phyloP scores from a whole-genome alignment of 2,113 vertebrate species.

The Caracal caracal region DNA sequence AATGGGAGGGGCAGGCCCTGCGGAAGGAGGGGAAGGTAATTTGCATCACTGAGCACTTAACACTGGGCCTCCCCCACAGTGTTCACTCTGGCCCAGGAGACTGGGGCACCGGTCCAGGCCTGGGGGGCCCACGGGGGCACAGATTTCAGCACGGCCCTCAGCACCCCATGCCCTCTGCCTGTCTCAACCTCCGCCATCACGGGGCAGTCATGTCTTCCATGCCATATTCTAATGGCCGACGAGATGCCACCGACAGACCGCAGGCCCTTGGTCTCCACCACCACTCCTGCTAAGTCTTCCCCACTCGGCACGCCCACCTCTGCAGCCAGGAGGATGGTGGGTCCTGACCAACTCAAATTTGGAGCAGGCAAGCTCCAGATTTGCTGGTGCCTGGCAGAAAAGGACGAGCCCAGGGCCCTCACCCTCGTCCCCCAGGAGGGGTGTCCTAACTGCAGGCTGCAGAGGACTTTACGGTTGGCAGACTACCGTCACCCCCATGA shows the following conservation, averaged over 20 bases:
- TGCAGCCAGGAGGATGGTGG: no score
- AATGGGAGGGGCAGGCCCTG: background rate
- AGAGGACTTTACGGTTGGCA: background rate
- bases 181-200: background rate
- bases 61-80: background rate
- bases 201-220: no score
- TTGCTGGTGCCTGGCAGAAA: background rate
- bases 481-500: background rate
- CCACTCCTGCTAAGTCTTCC: accelerated
- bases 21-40: background rate
- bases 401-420: background rate
- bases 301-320: background rate
- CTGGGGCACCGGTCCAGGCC: accelerated
- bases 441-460: no score
- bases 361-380: background rate
- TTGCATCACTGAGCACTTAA: background rate
- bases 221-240: accelerated
- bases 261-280: background rate
- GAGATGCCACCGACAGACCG: background rate
- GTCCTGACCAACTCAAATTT: background rate
- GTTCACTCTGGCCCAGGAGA: background rate
- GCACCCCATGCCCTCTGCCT: no score
- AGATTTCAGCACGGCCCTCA: background rate
- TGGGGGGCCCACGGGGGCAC: no score
- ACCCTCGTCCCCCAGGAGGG: background rate